Conservation (phyloP, 2,888 invertebrate species). For the Tiphia femorata region DNA sequence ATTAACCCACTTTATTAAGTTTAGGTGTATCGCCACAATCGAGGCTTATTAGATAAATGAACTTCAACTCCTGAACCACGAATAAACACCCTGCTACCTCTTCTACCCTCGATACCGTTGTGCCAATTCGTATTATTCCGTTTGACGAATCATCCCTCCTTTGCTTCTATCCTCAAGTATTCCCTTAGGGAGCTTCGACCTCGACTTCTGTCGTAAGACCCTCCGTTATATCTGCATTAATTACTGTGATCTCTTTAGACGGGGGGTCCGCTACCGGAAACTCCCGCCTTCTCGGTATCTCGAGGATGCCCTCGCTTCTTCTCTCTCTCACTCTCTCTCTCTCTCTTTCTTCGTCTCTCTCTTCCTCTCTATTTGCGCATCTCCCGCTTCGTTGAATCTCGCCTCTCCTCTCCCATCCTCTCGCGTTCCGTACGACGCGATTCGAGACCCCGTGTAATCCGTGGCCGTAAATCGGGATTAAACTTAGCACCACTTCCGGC, state of each 20-base stretch:
- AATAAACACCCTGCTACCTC: no score
- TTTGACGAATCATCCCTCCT: constrained; percentile 19
- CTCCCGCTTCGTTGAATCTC: not conserved
- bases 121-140: no score
- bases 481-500: constrained; percentile 45
- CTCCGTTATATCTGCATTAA: constrained; percentile 37
- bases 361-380: not conserved
- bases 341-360: not conserved
- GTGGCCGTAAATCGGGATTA: constrained; percentile 57
- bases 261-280: no score
- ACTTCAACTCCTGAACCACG: no score
- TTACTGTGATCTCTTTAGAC: no score
- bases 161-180: constrained; percentile 1
- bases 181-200: constrained; percentile 12
- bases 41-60: no score
- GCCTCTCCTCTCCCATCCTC: not conserved
- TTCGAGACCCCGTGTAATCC: constrained; percentile 48
- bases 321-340: not conserved
- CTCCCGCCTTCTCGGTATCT: no score
- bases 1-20: no score
- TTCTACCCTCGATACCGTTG: no score
- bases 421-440: no score
- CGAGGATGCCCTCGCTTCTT: no score
- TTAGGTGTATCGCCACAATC: no score
- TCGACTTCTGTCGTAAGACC: constrained; percentile 20